Evolutionary conservation across 1,140 invertebrate genomes (phyloP), one percentile per base, ranked within the genome.

Genomic region (Drosophila bocqueti): DNA sequence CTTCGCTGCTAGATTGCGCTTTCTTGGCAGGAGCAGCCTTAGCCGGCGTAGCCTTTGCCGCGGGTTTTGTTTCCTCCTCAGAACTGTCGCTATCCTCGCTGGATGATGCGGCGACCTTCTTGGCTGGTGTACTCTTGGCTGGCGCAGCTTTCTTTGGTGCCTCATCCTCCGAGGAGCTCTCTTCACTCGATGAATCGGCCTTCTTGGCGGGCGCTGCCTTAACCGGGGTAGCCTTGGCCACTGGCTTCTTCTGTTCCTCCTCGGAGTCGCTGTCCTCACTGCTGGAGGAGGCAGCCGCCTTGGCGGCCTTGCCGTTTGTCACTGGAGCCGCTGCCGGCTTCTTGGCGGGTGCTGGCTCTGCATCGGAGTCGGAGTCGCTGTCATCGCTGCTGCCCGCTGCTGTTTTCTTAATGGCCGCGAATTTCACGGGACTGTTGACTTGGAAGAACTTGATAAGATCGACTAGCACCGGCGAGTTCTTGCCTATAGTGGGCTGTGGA

Each of bases 371-470:
- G 0, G 68, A 83, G 10, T 79, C 76, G 40, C 58, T 63, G 52
- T 91, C 87, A 16, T 81, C 77, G 40, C 86, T 91, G 38, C 60
- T 67, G 34, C 45, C 66, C 7, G 58, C 68, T 36, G 43, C 60
- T 18, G 31, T 8, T 16, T 42, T 47, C 36, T 92, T 83, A 8
- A 86, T 66, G n/a, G 68, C 46, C 6, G 87, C 78, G 38, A 94
- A 64, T 58, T 95, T 95, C 42, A 93, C 94, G 4, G 83, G 55
- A 1, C 93, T 93, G 45, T 76, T 94, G 21, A 93, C 93, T 82
- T 94, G 94, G 81, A 93, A 95, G 68, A 93, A 92, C 21, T 92
- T 80, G 21, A 94, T 78, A 7, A 95, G 91, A 0, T 95, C 94
- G 1, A 71, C n/a, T 4, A 95, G 78, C 11, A 92, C 93, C 2